phyloP scores from a whole-genome alignment of 2,113 vertebrate genomes.

The Sapajus apella region DNA sequence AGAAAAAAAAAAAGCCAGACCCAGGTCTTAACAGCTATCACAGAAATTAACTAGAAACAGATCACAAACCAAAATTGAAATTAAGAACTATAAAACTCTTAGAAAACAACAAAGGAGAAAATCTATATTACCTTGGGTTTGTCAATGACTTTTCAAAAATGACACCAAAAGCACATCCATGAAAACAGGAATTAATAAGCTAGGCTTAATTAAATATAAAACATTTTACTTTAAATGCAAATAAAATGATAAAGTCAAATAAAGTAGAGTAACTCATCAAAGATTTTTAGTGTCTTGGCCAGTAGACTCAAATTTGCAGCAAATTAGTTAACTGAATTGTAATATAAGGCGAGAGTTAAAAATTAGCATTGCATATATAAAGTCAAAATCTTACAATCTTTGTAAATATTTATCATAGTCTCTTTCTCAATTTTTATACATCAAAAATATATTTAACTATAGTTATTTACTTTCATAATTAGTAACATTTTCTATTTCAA shows the following conservation, averaged over 20 bases:
- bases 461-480: background rate
- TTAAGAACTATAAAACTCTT: background rate
- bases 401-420: background rate
- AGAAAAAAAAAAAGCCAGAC: background rate
- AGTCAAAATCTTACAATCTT: background rate
- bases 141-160: background rate
- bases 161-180: background rate
- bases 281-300: background rate
- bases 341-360: background rate
- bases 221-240: background rate
- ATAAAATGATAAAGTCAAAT: background rate
- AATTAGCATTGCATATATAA: background rate
- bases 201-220: background rate
- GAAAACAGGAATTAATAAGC: background rate
- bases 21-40: background rate
- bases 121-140: no score
- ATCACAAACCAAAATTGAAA: background rate
- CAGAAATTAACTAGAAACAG: background rate
- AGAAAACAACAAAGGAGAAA: background rate
- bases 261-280: background rate
- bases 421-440: background rate
- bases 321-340: slow-evolving; percentile 1
- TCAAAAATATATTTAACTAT: background rate
- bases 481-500: background rate
- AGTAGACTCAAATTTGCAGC: background rate